Percentiles rank a stretch among this genome's conserved stretches.
These are phyloP conservation scores for Echeneis naucrates DNA, from an alignment of 2,797 vertebrate species.

Conservation along the genomic window DNA sequence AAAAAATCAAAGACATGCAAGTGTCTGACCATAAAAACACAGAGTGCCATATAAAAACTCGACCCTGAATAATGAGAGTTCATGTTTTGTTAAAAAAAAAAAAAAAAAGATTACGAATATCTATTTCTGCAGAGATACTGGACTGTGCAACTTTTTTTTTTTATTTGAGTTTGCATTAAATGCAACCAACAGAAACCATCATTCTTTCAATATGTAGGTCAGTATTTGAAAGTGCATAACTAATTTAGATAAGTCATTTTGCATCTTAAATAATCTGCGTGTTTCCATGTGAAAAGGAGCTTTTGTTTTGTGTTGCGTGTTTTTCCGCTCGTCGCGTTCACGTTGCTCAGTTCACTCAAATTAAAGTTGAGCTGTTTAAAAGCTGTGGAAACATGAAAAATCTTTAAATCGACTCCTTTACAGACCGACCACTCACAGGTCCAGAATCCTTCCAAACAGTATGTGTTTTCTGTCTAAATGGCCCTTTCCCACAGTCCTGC, in stretches of 20 bases:
- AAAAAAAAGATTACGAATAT: too few relatives aligned
- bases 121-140: neutral
- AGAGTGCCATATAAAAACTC: neutral
- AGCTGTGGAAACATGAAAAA: too few relatives aligned
- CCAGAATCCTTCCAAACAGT: neutral
- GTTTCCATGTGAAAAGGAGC: neutral
- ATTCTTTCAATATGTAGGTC: neutral
- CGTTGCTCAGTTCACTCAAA: neutral
- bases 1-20: too few relatives aligned
- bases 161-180: neutral
- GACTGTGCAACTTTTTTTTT: neutral
- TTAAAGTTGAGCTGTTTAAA: neutral
- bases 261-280: neutral
- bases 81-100: neutral
- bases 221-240: neutral
- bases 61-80: neutral
- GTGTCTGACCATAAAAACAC: neutral
- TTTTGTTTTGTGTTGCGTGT: neutral
- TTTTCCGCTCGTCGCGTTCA: neutral
- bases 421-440: neutral
- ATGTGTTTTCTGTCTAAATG: neutral
- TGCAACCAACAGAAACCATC: neutral
- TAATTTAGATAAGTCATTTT: neutral
- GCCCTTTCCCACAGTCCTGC: too few relatives aligned
- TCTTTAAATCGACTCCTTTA: neutral